Evolutionary conservation across 2,888 invertebrate species (phyloP).

Genomic region (Dioctria linearis): DNA sequence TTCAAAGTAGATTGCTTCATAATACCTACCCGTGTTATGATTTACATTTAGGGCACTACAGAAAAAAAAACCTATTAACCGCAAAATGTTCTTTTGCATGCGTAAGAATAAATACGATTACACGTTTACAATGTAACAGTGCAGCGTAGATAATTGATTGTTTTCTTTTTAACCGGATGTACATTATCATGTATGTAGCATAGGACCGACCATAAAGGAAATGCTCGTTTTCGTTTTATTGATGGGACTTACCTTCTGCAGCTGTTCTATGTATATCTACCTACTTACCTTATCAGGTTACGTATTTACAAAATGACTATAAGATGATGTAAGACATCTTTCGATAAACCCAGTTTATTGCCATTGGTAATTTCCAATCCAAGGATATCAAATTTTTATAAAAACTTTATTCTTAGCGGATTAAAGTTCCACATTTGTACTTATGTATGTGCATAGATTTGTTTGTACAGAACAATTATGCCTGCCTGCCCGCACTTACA

Average conservation of each 20-base stretch:
- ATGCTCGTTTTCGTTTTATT: too few species aligned
- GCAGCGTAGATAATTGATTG: too few species aligned
- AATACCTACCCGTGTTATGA: neutral
- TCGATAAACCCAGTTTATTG: neutral
- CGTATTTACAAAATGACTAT: neutral
- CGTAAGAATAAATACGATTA: neutral
- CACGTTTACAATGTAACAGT: too few species aligned
- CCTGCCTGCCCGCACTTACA: too few species aligned
- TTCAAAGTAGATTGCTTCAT: neutral
- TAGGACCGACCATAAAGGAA: too few species aligned
- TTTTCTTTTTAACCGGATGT: too few species aligned
- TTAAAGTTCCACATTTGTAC: too few species aligned
- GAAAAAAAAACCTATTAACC: neutral
- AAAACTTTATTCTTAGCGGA: neutral
- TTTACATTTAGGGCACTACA: neutral
- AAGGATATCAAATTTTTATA: slow-evolving; percentile 9
- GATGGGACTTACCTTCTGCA: neutral
- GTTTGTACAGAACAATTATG: too few species aligned
- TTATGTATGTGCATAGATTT: too few species aligned
- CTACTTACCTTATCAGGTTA: too few species aligned
- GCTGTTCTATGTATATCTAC: neutral
- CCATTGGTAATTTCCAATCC: slow-evolving; percentile 2
- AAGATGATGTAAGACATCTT: too few species aligned
- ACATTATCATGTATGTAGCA: too few species aligned
- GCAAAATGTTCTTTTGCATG: neutral